These are phyloP conservation scores for Palloptera scutellata DNA, from an alignment of 2,888 invertebrate species.

Conservation along the genomic window DNA sequence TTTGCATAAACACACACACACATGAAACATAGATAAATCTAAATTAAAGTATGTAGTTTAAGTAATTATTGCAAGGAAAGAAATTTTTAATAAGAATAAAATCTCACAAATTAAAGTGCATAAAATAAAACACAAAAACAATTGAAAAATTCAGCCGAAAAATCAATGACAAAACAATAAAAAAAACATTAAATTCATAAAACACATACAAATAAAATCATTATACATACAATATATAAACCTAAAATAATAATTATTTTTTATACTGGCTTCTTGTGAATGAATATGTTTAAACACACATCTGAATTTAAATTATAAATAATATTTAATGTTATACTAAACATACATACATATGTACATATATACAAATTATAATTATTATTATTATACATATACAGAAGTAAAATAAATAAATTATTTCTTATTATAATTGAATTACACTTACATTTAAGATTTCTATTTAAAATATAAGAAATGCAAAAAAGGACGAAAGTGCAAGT, in stretches of 20 bases:
- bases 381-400: slow-evolving; percentile 5
- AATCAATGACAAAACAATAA: slow-evolving; percentile 28
- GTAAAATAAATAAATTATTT: neutral
- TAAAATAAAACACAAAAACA: neutral
- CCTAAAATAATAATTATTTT: slow-evolving; percentile 24
- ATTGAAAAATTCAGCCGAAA: slow-evolving; percentile 7
- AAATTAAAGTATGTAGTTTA: too few relatives aligned
- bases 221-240: too few relatives aligned
- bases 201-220: too few relatives aligned
- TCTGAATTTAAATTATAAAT: slow-evolving; percentile 11
- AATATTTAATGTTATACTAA: slow-evolving; percentile 9
- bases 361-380: slow-evolving; percentile 8
- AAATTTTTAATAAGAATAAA: neutral
- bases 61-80: neutral
- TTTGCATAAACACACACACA: too few relatives aligned
- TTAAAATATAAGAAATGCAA: neutral
- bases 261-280: slow-evolving; percentile 38
- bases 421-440: slow-evolving; percentile 8
- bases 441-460: slow-evolving; percentile 5
- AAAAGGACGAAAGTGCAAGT: neutral
- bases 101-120: slow-evolving; percentile 3
- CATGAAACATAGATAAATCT: neutral
- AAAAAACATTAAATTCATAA: slow-evolving; percentile 18
- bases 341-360: slow-evolving; percentile 18
- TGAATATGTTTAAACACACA: slow-evolving; percentile 27